Evolutionary conservation across 2,888 invertebrate species (phyloP), one percentile per base, ranked within the genome.

Genomic region (Aquatica leii): DNA sequence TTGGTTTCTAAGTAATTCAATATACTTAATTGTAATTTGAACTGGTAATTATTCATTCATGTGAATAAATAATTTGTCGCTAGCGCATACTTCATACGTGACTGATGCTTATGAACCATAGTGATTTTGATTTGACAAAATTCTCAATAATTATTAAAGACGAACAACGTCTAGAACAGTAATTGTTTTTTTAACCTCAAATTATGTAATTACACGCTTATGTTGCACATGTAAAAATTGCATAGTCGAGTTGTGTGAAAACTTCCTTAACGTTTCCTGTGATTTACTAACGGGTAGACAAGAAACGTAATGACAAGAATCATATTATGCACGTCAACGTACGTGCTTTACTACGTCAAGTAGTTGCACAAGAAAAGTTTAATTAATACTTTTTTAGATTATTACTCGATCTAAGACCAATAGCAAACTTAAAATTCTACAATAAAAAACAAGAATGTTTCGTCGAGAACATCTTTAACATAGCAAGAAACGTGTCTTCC

Each of bases 201-300:
- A 11, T 43, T 43, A 17, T 14, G 41, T 43, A 43, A 43, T 43
- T 43, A 43, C 14, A 17, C 14, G 41, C 41, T 43, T 43, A 43
- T 8, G 14, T 43, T 43, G 41, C 41, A 43, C 41, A 43, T 43
- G 41, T 43, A 43, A 43, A 43, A 43, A 43, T 43, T 43, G 41
- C 41, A 43, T 37, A 37, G 2, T 3, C 3, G 41, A 43, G 14
- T 43, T 43, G 41, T 43, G 4, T 43, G 41, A 43, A 43, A 14
- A 31, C 31, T 31, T 31, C 31, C 31, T 31, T 9, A n/a, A n/a
- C n/a, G 17, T 43, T 43, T 43, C 41, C 41, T 43, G 41, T 17
- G 41, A 43, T 43, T 43, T 43, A 43, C 41, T 8, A 43, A 17
- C 9, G 41, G 17, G 41, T 43, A 43, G 14, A 11, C 41, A 12